Percentiles rank a stretch among this genome's conserved stretches.
phyloP scores from a whole-genome alignment of 2,797 vertebrate genomes.

The Mallotus villosus region DNA sequence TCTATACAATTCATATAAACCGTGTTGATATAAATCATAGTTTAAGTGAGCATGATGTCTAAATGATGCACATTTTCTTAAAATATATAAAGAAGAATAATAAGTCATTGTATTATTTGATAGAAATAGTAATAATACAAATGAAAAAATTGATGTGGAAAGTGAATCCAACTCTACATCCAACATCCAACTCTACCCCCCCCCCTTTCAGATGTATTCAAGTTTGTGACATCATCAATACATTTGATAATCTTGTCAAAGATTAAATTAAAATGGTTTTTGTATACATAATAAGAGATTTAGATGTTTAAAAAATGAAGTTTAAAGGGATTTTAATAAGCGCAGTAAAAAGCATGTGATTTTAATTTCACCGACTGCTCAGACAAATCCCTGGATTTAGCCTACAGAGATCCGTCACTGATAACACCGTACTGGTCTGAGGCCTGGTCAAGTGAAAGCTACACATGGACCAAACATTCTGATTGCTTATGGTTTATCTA shows the following conservation, averaged over 20 bases:
- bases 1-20: too few relatives aligned
- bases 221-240: constrained; percentile 78
- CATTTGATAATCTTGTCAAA: constrained; percentile 80
- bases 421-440: constrained; percentile 67
- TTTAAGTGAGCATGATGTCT: neutral
- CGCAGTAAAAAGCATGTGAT: constrained; percentile 79
- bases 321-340: constrained; percentile 78
- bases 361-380: constrained; percentile 78
- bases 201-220: constrained; percentile 75
- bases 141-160: constrained; percentile 27
- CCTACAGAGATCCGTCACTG: constrained; percentile 66
- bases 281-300: constrained; percentile 77
- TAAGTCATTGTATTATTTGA: neutral
- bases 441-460: constrained; percentile 59
- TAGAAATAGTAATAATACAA: constrained; percentile 20
- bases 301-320: constrained; percentile 73
- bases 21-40: too few relatives aligned
- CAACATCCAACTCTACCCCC: too few relatives aligned
- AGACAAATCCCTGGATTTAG: constrained; percentile 75
- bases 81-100: neutral
- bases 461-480: constrained; percentile 38
- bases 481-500: neutral
- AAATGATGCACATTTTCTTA: neutral
- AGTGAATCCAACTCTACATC: constrained; percentile 67
- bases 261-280: constrained; percentile 78